Base-by-base conservation (phyloP, 2,797 vertebrate species). In the Danio aesculapii region DNA sequence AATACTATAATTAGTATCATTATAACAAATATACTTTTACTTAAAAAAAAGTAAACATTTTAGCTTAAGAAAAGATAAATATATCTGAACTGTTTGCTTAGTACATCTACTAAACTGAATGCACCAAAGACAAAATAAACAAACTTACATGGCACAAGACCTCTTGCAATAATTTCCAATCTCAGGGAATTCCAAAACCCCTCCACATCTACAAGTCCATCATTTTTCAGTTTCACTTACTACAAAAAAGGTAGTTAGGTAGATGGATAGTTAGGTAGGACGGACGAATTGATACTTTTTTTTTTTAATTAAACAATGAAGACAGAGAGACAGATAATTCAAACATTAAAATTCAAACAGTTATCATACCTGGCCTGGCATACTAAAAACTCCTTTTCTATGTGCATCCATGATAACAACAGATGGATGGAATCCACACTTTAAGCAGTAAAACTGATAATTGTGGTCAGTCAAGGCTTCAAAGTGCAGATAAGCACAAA, bases 121-220 rank as follows among this genome's bases (percentile, higher is more conserved):
- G 30, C 30, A 30, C 3, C 30, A 30, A 30, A 30, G 1, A 30
- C 30, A 47, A 67, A 68, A 68, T 49, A 47, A 67, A 64, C 41
- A 63, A 69, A 69, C 49, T 55, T 71, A 41, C 69, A 3, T 19
- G 39, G 17, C 19, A 72, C 69, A 55, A 72, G 52, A 72, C 69
- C 69, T 72, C 49, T 53, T 4, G 69, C 19, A 50, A 71, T 41
- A 8, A 71, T 71, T 53, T 72, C 69, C 52, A 52, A 14, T 52
- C 21, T n/a, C 47, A 69, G 12, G 16, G 50, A 50, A 21, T 50
- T 69, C 16, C 67, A 46, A 69, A 50, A 69, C 47, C 14, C 11
- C 47, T 69, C 47, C 2, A 69, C 43, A 50, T 69, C 19, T 16
- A 69, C n/a, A 3, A 49, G 46, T 13, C 44, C 67, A 69, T 30